Evolutionary conservation across 2,113 vertebrate species (phyloP).

Genomic region (Heloderma charlesbogerti): DNA sequence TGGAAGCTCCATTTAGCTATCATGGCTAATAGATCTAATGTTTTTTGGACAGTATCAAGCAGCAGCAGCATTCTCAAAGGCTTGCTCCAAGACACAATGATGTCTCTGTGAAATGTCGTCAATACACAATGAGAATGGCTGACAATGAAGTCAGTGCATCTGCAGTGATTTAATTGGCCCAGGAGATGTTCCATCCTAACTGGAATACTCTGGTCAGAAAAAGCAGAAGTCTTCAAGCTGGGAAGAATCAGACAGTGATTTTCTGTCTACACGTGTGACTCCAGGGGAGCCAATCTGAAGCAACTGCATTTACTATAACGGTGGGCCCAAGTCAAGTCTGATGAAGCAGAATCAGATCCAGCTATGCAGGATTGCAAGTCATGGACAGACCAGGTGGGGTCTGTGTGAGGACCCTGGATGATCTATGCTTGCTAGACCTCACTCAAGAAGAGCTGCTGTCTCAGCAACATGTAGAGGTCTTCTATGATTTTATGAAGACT

Average conservation of each 20-base stretch:
- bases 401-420: too few species aligned
- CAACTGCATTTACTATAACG: too few species aligned
- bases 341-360: too few species aligned
- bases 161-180: conserved; percentile 48
- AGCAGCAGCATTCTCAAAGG: conserved; percentile 22
- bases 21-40: neutral
- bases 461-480: too few species aligned
- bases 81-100: conserved; percentile 38
- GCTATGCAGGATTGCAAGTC: too few species aligned
- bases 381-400: too few species aligned
- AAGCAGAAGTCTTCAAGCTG: conserved; percentile 43
- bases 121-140: conserved; percentile 45
- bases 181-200: conserved; percentile 33
- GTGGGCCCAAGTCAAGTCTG: too few species aligned
- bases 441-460: too few species aligned
- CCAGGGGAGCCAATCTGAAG: too few species aligned
- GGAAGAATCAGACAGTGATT: conserved; percentile 38
- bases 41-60: neutral
- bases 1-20: neutral
- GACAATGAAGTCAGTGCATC: conserved; percentile 46
- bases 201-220: conserved; percentile 44
- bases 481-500: too few species aligned
- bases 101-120: conserved; percentile 30
- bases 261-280: conserved; percentile 29
- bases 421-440: too few species aligned